Base-by-base conservation (phyloP, 2,113 vertebrate species). In the Dermatemys mawii region DNA sequence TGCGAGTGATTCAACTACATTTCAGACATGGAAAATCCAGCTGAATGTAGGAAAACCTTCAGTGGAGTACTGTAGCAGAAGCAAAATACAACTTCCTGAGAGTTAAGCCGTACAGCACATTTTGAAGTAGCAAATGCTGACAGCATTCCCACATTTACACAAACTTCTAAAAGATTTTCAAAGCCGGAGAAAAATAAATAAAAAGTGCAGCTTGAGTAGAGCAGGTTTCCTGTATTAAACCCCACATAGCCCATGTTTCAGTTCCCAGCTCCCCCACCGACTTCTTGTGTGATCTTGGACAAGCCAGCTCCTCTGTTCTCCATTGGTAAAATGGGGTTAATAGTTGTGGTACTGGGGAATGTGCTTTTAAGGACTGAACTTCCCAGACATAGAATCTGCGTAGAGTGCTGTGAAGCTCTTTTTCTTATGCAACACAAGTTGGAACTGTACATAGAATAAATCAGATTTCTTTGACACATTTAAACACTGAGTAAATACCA, bases 51-150 rank as follows among this genome's bases (percentile, higher is more conserved):
- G 22, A 76, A 46, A 70, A n/a, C 41, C 41, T 41, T 76, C 73
- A 29, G 24, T 46, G 73, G 24, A 76, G 41, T 46, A 76, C 70
- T 44, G 22, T 44, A 75, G 22, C 70, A 70, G 41, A 46, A 44
- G 73, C 73, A 83, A 11, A 21, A 57, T 17, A 63, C 16, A 90
- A 48, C 6, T 63, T 90, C 80, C 14, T 80, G 7, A 70, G 50
- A 2, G 0, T 27, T 73, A 73, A n/a, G 22, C 7, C 82, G 3
- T 50, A 3, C 0, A 0, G 38, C 5, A 60, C 53, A 76, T 88
- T 11, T 26, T 21, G 78, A 75, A 81, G 4, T 5, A 57, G 44
- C 0, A 63, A 81, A 22, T 67, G 0, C 35, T 67, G 32, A 27
- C 1, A 3, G 22, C 3, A 17, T 75, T 49, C 5, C 22, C 4